Evolutionary conservation across 2,113 vertebrate species (phyloP).

Genomic region (Equus quagga): DNA sequence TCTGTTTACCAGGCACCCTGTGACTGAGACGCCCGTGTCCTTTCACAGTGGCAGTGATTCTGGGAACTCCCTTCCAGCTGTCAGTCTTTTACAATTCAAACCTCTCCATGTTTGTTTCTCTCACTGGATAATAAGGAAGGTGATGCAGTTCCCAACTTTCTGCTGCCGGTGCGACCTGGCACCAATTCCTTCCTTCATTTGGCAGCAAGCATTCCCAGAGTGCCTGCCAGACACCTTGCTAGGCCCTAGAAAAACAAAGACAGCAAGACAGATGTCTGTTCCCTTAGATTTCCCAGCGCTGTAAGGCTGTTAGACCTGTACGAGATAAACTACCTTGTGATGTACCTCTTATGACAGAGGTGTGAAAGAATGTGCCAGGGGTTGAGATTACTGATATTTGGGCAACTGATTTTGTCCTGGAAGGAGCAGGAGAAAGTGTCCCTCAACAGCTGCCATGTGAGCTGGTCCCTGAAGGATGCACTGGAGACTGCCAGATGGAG

Average conservation of each 20-base stretch:
- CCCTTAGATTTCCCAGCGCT: background rate
- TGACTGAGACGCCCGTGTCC: no score
- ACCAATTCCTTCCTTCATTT: background rate
- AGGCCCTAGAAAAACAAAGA: background rate
- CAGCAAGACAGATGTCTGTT: fast-evolving
- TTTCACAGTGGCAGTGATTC: background rate
- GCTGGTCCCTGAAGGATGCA: background rate
- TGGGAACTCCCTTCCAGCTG: background rate
- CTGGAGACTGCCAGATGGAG: background rate
- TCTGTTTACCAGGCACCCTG: fast-evolving
- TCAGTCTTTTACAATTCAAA: background rate
- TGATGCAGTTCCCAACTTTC: background rate
- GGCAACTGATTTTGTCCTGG: background rate
- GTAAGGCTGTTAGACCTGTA: background rate
- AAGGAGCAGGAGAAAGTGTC: background rate
- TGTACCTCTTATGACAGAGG: background rate
- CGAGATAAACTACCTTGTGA: background rate
- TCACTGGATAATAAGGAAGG: background rate
- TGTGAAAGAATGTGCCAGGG: background rate
- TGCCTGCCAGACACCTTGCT: fast-evolving
- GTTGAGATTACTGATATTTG: background rate
- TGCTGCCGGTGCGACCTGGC: fast-evolving
- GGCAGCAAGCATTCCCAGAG: background rate
- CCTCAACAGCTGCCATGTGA: no score
- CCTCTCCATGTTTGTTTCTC: no score